Conservation (phyloP, 2,113 vertebrate genomes). For the Morone chrysops region DNA sequence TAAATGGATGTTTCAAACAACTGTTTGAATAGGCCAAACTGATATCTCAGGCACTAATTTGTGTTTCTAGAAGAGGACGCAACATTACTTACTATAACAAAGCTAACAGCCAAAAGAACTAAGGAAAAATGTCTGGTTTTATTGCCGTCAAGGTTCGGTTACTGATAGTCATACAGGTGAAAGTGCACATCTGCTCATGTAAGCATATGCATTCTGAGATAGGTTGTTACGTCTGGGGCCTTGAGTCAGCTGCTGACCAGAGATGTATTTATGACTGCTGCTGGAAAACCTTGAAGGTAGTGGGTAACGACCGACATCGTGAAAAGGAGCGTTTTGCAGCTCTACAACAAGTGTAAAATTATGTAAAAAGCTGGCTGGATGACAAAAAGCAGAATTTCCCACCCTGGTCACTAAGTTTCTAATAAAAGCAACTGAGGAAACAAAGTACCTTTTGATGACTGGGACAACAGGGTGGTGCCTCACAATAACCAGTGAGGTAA, state of each 20-base stretch:
- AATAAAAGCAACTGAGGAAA: constrained; percentile 27
- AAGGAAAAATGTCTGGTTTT: neutral
- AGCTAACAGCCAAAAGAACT: neutral
- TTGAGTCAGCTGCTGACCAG: constrained; percentile 18
- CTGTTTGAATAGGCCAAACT: neutral
- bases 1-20: neutral
- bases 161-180: neutral
- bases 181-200: neutral
- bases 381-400: constrained; percentile 9
- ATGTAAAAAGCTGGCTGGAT: neutral
- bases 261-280: neutral
- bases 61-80: neutral
- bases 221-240: neutral
- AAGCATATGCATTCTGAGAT: neutral
- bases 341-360: neutral
- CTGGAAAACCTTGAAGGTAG: neutral
- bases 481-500: constrained; percentile 23
- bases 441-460: constrained; percentile 34
- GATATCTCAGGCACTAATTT: neutral
- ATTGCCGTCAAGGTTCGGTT: neutral
- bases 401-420: constrained; percentile 19
- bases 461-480: constrained; percentile 31
- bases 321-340: neutral
- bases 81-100: neutral
- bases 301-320: neutral